These are phyloP conservation scores for Falco berigora DNA, from an alignment of 2,797 vertebrate species.

Conservation along the genomic window DNA sequence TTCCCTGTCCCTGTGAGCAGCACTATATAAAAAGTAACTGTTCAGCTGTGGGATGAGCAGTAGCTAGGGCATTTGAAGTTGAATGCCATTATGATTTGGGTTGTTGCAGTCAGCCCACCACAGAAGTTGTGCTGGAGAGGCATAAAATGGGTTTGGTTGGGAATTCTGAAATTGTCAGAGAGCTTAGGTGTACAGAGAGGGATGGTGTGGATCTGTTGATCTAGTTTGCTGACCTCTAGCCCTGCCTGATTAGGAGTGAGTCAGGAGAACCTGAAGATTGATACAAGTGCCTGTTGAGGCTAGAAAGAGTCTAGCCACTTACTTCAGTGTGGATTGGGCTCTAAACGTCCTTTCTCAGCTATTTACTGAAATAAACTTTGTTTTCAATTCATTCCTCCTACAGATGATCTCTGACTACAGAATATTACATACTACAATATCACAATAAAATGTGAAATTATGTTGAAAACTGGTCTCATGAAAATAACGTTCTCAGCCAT, in stretches of 20 bases:
- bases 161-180: not conserved
- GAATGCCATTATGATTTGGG: not conserved
- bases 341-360: not conserved
- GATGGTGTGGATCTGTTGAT: not conserved
- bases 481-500: not conserved
- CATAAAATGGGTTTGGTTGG: not conserved
- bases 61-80: not conserved
- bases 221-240: not conserved
- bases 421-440: not conserved
- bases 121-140: not conserved
- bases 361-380: not conserved
- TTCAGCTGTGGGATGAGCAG: not conserved
- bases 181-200: not conserved
- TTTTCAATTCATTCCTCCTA: not conserved
- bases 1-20: not conserved
- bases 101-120: not conserved
- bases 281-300: not conserved
- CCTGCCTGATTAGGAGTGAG: not conserved
- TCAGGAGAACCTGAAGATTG: not conserved
- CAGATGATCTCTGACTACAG: not conserved
- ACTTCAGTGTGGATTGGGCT: not conserved
- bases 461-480: not conserved
- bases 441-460: not conserved
- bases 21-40: not conserved
- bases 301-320: not conserved